phyloP scores from a whole-genome alignment of 2,888 invertebrate genomes.

The Leucoptera coffeella region DNA sequence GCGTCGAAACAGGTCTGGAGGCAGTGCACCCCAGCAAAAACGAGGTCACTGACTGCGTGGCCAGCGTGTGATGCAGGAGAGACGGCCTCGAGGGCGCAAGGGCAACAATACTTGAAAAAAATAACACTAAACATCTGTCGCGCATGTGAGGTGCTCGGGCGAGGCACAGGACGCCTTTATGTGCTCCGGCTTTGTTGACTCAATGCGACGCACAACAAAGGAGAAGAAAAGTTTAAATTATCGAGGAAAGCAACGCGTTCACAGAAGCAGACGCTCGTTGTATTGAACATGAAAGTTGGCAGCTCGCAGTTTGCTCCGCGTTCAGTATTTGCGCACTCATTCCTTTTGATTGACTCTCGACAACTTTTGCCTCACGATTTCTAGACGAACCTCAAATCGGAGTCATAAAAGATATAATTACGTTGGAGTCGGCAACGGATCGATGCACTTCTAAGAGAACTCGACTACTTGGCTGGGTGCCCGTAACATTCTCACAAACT shows the following conservation, averaged over 20 bases:
- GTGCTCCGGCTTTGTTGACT: slow-evolving; percentile 36
- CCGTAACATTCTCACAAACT: slow-evolving; percentile 19
- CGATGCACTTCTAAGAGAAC: slow-evolving; percentile 33
- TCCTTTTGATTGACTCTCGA: no score
- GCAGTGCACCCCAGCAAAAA: slow-evolving; percentile 23
- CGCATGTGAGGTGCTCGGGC: slow-evolving; percentile 40
- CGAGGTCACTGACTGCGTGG: slow-evolving; percentile 44
- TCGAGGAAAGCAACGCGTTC: no score
- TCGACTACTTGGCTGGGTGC: slow-evolving; percentile 25
- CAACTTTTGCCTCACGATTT: no score
- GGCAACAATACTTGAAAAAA: slow-evolving; percentile 35
- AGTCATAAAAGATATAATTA: no score
- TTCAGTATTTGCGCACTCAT: no score
- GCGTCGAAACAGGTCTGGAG: slow-evolving; percentile 29
- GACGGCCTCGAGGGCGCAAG: slow-evolving; percentile 19
- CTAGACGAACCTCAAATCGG: no score
- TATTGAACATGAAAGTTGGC: no score
- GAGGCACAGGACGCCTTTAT: slow-evolving; percentile 28
- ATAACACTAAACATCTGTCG: slow-evolving; percentile 45
- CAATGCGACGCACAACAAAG: slow-evolving; percentile 38
- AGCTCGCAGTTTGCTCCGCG: no score
- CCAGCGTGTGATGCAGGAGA: slow-evolving; percentile 14
- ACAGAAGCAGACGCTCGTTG: no score
- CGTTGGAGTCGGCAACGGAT: slow-evolving; percentile 14
- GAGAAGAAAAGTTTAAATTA: no score